Evolutionary conservation across 2,888 invertebrate species (phyloP), one percentile per base, ranked within the genome.

Genomic region (Polietes domitor): DNA sequence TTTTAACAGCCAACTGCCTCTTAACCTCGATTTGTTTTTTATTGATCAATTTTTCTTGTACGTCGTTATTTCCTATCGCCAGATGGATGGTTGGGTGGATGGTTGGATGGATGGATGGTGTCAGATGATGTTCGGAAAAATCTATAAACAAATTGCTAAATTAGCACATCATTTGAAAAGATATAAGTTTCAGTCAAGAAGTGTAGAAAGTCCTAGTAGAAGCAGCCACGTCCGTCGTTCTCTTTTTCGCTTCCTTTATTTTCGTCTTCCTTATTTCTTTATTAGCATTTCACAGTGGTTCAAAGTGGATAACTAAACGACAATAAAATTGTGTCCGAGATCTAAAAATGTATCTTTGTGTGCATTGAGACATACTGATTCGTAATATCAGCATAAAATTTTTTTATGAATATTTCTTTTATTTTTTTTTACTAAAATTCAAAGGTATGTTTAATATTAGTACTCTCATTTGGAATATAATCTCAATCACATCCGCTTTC

Each of bases 141-240:
- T 71, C 70, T 63, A 43, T 55, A 55, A 75, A 83, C 82, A 86
- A 86, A 82, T 85, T 81, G 83, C 73, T 77, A 86, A 85, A 86
- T 85, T 86, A 81, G 76, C 81, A 79, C 76, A 79, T 73, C 76
- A 79, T 73, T 79, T 75, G 72, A 32, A 70, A 55, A 41, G 17
- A 55, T 41, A 70, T 19, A 55, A 24, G 50, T 58, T 79, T 70
- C 47, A 77, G 77, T 68, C 28, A 47, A 28, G 37, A 50, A n/a
- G 2, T 53, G 17, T 0, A 47, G 19, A 17, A 26, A 7, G 65
- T 17, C 68, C 24, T 58, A n/a, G 19, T 58, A 26, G 0, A 1
- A 6, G 21, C 58, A 9, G 4, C 58, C 37, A 37, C 37, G 37
- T 37, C 10, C 12, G 3, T 58, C 4, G 55, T 10, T 26, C 10